Evolutionary conservation across 1,140 invertebrate species (phyloP).

Genomic region (Ruditapes philippinarum): DNA sequence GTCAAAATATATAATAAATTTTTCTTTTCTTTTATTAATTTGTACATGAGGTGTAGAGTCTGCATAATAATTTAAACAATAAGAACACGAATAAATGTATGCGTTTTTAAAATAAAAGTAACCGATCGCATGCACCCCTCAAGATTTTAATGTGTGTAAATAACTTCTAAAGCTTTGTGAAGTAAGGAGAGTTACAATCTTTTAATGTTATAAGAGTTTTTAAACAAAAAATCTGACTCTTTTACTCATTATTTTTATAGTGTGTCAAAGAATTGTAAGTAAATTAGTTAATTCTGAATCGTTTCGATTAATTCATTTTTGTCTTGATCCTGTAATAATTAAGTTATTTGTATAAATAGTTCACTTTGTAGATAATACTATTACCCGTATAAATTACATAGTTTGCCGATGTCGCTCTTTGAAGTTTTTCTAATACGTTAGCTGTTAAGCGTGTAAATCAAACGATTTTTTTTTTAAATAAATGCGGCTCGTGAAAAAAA

Average conservation of each 20-base stretch:
- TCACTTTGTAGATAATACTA: slow-evolving; percentile 71
- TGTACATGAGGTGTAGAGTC: too few relatives aligned
- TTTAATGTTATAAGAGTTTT: slow-evolving; percentile 65
- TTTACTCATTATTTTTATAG: background rate
- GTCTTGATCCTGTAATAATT: background rate
- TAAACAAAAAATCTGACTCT: background rate
- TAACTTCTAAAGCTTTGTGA: slow-evolving; percentile 70
- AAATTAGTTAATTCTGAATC: background rate
- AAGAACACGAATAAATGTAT: too few relatives aligned
- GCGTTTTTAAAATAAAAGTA: background rate
- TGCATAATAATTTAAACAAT: too few relatives aligned
- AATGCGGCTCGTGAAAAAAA: background rate
- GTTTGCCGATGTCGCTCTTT: slow-evolving; percentile 73
- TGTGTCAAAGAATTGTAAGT: slow-evolving; percentile 44
- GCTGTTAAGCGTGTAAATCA: slow-evolving; percentile 58
- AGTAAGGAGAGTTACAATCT: slow-evolving; percentile 73
- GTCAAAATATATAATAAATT: too few relatives aligned
- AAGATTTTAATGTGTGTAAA: slow-evolving; percentile 24
- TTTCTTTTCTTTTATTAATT: too few relatives aligned
- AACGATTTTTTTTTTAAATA: slow-evolving; percentile 33
- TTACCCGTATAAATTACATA: slow-evolving; percentile 79
- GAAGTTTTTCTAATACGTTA: slow-evolving; percentile 68
- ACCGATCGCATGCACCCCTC: background rate
- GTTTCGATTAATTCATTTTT: background rate
- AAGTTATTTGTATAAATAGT: slow-evolving; percentile 14